These are phyloP conservation scores for Tyrannus savana DNA, from an alignment of 2,113 vertebrate species.

Conservation along the genomic window DNA sequence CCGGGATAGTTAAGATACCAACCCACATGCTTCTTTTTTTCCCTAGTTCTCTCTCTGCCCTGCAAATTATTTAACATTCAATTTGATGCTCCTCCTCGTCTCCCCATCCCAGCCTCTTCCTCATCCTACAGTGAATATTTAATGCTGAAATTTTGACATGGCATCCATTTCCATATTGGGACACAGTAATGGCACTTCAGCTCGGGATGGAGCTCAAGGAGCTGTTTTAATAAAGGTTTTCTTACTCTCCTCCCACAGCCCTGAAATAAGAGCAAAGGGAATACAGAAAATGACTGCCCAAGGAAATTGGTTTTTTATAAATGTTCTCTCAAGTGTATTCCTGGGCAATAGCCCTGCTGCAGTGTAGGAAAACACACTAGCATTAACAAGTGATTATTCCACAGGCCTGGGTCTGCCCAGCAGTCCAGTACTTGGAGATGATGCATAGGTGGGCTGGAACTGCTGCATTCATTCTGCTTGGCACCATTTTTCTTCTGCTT, in stretches of 20 bases:
- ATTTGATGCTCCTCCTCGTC: background rate
- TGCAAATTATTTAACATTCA: background rate
- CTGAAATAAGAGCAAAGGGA: conserved; percentile 40
- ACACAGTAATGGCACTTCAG: background rate
- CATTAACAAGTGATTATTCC: conserved; percentile 7
- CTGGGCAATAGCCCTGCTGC: background rate
- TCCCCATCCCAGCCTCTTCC: background rate
- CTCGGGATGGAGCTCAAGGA: background rate
- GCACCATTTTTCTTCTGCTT: conserved; percentile 5
- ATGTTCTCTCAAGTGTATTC: conserved; percentile 40
- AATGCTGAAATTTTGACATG: background rate
- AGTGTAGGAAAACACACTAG: background rate
- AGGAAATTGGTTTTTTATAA: conserved; percentile 52
- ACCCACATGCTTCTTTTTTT: background rate
- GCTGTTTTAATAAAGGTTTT: conserved; percentile 45
- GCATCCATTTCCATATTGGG: conserved; percentile 19
- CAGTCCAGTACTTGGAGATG: background rate
- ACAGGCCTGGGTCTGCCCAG: background rate
- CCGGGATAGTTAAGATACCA: background rate
- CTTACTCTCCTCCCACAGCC: conserved; percentile 22
- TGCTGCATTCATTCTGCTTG: background rate
- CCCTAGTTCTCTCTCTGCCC: background rate
- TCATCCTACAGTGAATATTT: background rate
- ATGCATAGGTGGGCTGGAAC: background rate
- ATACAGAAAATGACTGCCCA: conserved; percentile 16